Evolutionary conservation across 2,113 vertebrate species (phyloP).

Genomic region (Phyllostomus discolor): DNA sequence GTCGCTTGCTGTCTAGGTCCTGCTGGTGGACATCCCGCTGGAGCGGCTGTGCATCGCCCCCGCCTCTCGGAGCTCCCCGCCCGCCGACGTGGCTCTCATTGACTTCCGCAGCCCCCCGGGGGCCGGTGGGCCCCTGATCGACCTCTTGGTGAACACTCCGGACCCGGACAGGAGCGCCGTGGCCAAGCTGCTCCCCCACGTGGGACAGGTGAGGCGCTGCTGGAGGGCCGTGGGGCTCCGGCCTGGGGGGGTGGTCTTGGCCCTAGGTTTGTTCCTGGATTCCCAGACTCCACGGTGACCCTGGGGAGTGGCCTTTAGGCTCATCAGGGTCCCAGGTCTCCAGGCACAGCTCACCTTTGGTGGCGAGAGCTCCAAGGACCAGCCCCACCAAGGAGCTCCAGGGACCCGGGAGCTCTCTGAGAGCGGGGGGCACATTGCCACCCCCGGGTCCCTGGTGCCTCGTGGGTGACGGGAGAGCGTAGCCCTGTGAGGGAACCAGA

Average conservation of each 20-base stretch:
- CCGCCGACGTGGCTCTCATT: conserved; percentile 67
- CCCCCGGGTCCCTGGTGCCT: neutral
- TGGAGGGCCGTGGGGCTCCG: fast-evolving
- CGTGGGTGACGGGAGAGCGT: fast-evolving
- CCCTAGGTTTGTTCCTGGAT: neutral
- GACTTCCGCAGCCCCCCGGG: conserved; percentile 79
- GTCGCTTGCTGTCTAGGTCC: conserved; percentile 50
- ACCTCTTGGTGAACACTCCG: conserved; percentile 81
- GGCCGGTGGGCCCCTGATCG: conserved; percentile 74
- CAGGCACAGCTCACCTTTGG: neutral
- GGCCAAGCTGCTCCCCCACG: conserved; percentile 41
- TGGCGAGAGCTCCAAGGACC: neutral
- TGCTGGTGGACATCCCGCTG: conserved; percentile 72
- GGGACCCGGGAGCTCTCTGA: fast-evolving
- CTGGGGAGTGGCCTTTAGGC: neutral
- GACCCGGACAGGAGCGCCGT: conserved; percentile 43
- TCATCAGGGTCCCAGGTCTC: fast-evolving
- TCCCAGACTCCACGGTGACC: fast-evolving
- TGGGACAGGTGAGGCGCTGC: conserved; percentile 70
- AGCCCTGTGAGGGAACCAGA: fast-evolving
- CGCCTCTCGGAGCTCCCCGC: neutral
- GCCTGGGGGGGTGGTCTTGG: fast-evolving
- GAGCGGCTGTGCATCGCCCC: neutral
- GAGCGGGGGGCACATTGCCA: fast-evolving
- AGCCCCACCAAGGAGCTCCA: fast-evolving